A percentile compares a stretch with the other conserved stretches of the same genome.
These are phyloP conservation scores for Zaprionus bogoriensis DNA, from an alignment of 2,888 invertebrate genomes.

Conservation along the genomic window DNA sequence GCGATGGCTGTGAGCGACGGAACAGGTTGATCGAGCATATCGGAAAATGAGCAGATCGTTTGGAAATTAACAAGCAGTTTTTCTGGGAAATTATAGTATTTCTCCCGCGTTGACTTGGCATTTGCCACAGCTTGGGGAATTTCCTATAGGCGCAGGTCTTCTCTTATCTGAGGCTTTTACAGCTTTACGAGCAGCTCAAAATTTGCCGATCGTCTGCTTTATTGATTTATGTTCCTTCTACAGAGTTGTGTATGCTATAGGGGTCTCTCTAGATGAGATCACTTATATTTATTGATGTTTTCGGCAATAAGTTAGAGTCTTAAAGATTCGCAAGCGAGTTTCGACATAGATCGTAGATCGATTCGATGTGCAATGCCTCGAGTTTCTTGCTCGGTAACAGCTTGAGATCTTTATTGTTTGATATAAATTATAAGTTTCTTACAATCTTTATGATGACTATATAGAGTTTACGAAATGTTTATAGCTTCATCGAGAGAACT, in stretches of 20 bases:
- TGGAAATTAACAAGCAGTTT: not conserved
- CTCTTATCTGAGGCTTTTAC: too few species aligned
- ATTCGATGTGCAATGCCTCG: not conserved
- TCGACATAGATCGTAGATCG: not conserved
- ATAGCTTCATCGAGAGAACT: not conserved
- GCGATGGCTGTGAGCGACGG: slow-evolving; percentile 8
- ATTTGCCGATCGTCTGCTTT: not conserved
- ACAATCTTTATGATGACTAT: not conserved
- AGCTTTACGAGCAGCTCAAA: too few species aligned
- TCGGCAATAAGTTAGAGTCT: too few species aligned
- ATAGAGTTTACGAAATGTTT: not conserved
- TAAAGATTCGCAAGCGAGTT: too few species aligned
- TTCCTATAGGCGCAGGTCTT: not conserved
- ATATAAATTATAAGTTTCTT: not conserved
- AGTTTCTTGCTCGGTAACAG: not conserved
- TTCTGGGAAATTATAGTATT: not conserved
- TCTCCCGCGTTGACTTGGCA: not conserved
- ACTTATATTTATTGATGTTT: not conserved
- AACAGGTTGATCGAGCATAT: slow-evolving; percentile 14
- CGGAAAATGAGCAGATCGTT: slow-evolving; percentile 18
- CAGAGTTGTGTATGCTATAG: not conserved
- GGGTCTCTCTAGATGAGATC: not conserved
- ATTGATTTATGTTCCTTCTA: not conserved
- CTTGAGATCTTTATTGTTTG: not conserved
- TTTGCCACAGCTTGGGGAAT: not conserved